Conservation (phyloP, 2,888 invertebrate species). For the Nemoura dubitans region DNA sequence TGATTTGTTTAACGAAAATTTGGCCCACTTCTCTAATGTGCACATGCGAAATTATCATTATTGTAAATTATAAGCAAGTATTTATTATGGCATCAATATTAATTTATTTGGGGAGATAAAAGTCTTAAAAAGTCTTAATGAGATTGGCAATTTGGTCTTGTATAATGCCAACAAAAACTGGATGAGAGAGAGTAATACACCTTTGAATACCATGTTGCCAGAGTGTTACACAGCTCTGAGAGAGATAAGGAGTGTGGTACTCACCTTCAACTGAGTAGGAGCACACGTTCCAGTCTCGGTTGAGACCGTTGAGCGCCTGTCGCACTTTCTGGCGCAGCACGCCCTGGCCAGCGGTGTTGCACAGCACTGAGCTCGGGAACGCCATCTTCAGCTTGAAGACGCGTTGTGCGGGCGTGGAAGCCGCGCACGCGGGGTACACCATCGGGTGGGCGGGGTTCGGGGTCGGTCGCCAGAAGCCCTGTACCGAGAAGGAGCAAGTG, state of each 20-base stretch:
- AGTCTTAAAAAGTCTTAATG: too few species aligned
- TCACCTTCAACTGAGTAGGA: constrained; percentile 86
- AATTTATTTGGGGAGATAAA: too few species aligned
- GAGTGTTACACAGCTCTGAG: too few species aligned
- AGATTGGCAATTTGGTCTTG: too few species aligned
- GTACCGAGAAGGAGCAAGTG: background rate
- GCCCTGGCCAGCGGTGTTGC: constrained; percentile 94
- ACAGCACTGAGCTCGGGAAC: constrained; percentile 96
- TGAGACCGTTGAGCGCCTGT: constrained; percentile 87
- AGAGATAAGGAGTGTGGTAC: constrained; percentile 40
- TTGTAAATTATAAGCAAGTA: constrained; percentile 26
- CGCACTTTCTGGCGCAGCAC: constrained; percentile 90
- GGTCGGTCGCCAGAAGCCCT: constrained; percentile 95
- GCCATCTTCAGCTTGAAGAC: constrained; percentile 93
- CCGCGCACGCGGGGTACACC: constrained; percentile 92
- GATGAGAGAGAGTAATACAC: too few species aligned
- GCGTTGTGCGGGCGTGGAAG: constrained; percentile 89
- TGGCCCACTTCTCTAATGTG: too few species aligned
- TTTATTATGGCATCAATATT: background rate
- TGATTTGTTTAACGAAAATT: constrained; percentile 26
- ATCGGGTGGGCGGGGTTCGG: constrained; percentile 79
- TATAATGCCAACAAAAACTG: too few species aligned
- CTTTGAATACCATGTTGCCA: too few species aligned
- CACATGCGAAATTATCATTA: constrained; percentile 33
- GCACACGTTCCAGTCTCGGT: constrained; percentile 97